Base-by-base conservation (phyloP, 2,113 vertebrate genomes). In the Sceloporus undulatus region DNA sequence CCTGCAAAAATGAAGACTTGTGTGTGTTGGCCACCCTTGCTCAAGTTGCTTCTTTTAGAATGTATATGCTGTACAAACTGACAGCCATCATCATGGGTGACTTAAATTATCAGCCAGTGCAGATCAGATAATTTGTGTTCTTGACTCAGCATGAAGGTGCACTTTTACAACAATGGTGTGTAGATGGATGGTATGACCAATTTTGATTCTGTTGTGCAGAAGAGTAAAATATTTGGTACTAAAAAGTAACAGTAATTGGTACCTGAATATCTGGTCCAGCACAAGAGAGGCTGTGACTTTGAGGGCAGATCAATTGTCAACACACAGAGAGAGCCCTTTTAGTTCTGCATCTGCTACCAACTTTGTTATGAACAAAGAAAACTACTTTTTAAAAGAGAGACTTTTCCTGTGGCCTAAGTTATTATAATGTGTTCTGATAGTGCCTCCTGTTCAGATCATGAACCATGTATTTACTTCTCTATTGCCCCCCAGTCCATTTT, bases 321-420 rank as follows among this genome's bases (percentile, higher is more conserved):
- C n/a, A 48, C 27, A 40, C 66, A 18, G 56, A 21, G 1, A 34
- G 14, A 19, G 18, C 21, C 59, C 54, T 38, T 42, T 40, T 3
- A 6, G 2, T 76, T 66, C n/a, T 68, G 40, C 29, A 77, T 77
- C 80, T 68, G 40, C 81, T 88, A 42, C 73, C 80, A 88, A 88
- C n/a, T 29, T 77, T 82, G 80, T 59, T 77, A 70, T 66, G 29
- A 65, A 77, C n/a, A 77, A 27, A n/a, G 80, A 88, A 68, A 88
- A 34, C 54, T 73, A 21, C 7, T 87, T 87, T 79, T 38, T 42
- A 13, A 77, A 52, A 84, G 52, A 73, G 56, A 59, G 5, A 38
- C 21, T 71, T 38, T 34, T 13, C 59, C 62, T 70, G 75, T 70
- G 62, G 27, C 85, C 73, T 52, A n/a, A 27, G 4, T 52, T 48